A percentile compares a stretch with the other conserved stretches of the same genome.
Evolutionary conservation across 2,113 vertebrate genomes (phyloP).

Genomic region (Epinephelus lanceolatus): DNA sequence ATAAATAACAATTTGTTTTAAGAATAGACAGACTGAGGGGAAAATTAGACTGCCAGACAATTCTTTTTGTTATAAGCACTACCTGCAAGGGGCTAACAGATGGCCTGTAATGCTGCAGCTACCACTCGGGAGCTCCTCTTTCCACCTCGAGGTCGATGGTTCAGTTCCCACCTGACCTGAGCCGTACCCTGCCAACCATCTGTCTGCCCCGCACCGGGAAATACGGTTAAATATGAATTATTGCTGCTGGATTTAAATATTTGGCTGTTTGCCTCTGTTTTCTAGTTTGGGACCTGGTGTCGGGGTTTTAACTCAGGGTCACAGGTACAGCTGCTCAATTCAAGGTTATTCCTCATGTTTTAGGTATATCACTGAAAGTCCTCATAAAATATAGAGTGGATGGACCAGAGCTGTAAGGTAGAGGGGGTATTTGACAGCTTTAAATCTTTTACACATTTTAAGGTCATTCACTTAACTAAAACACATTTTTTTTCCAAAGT

Average conservation of each 20-base stretch:
- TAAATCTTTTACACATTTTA: background rate
- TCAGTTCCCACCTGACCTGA: conserved; percentile 49
- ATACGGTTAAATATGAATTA: conserved; percentile 36
- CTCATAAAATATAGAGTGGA: background rate
- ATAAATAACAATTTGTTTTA: background rate
- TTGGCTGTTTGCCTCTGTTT: conserved; percentile 26
- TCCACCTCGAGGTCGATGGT: conserved; percentile 61
- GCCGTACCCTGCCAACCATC: conserved; percentile 43
- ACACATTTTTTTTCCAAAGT: background rate
- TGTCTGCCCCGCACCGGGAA: conserved; percentile 16
- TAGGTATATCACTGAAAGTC: background rate
- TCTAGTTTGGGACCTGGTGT: background rate
- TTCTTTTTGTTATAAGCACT: background rate
- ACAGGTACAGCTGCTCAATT: conserved; percentile 21
- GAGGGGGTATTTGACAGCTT: background rate
- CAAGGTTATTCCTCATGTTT: conserved; percentile 17
- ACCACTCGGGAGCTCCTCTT: conserved; percentile 22
- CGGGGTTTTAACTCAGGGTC: conserved; percentile 19
- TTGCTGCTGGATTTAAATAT: conserved; percentile 51
- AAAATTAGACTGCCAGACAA: background rate
- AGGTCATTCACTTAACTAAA: background rate
- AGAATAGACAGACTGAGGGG: background rate
- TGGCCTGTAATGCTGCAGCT: conserved; percentile 1
- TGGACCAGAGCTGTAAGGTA: background rate
- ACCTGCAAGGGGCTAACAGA: conserved; percentile 43